phyloP scores from a whole-genome alignment of 2,888 invertebrate genomes.

The Mycalesis mineus region DNA sequence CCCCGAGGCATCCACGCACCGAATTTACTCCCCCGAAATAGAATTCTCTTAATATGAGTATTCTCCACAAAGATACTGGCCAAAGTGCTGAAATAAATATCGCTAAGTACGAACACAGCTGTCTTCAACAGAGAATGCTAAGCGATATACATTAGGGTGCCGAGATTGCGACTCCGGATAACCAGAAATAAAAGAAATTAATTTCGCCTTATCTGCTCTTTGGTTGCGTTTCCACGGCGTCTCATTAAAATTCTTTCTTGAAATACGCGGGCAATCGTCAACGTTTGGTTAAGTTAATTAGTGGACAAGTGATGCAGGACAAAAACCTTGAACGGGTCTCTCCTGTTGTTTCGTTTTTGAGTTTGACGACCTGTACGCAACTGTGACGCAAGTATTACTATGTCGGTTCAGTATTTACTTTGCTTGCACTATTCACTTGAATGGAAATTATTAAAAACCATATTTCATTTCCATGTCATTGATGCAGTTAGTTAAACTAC shows the following conservation, averaged over 20 bases:
- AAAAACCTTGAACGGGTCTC: conserved; percentile 4
- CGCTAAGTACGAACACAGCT: conserved; percentile 45
- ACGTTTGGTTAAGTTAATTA: conserved; percentile 25
- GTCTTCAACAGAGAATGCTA: conserved; percentile 35
- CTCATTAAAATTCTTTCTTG: conserved; percentile 23
- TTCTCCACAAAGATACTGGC: conserved; percentile 52
- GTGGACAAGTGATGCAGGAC: conserved; percentile 17
- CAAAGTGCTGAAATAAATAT: conserved; percentile 62
- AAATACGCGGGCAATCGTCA: conserved; percentile 17
- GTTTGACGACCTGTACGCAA: not conserved
- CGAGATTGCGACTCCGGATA: conserved; percentile 26
- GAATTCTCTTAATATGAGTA: conserved; percentile 62
- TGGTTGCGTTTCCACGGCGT: conserved; percentile 25
- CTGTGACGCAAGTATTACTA: not conserved
- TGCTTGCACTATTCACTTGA: too few relatives aligned
- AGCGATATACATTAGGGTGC: conserved; percentile 30
- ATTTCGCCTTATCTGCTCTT: conserved; percentile 24
- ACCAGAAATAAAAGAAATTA: conserved; percentile 30
- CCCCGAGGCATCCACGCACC: conserved; percentile 49
- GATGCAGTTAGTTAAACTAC: too few relatives aligned
- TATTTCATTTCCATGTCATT: too few relatives aligned
- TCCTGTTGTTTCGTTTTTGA: not conserved
- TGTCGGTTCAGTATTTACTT: too few relatives aligned
- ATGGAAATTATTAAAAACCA: too few relatives aligned
- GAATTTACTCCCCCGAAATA: conserved; percentile 50